These are phyloP conservation scores for Mya arenaria DNA, from an alignment of 1,140 invertebrate species.

Conservation along the genomic window DNA sequence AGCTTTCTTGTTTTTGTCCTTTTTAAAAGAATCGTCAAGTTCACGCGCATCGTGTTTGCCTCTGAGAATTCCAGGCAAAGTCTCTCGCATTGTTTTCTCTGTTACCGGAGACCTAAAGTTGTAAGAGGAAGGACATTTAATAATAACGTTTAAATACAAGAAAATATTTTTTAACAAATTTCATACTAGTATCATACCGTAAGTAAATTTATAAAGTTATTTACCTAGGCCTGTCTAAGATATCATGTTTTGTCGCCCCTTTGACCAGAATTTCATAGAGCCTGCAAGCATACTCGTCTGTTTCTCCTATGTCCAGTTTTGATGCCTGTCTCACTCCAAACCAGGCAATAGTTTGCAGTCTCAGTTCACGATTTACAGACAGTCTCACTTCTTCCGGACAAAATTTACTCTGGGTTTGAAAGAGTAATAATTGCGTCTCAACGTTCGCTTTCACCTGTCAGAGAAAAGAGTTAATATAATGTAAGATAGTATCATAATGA, in stretches of 20 bases:
- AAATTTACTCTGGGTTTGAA: neutral
- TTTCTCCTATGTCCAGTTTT: neutral
- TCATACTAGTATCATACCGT: neutral
- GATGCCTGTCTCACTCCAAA: neutral
- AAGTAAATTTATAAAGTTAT: neutral
- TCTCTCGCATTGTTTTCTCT: neutral
- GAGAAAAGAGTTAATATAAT: neutral
- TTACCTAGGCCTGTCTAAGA: neutral
- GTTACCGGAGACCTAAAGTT: neutral
- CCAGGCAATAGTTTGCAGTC: neutral
- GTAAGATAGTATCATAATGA: neutral
- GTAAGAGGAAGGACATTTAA: too few relatives aligned
- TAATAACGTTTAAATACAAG: too few relatives aligned
- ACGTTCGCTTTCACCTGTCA: neutral
- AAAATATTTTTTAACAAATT: too few relatives aligned
- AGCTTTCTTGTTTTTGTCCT: neutral
- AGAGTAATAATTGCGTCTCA: neutral
- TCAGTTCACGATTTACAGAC: neutral
- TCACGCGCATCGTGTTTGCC: neutral
- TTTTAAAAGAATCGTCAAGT: neutral
- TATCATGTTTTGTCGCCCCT: neutral
- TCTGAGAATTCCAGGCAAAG: neutral
- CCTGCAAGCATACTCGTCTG: neutral
- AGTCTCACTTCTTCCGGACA: neutral
- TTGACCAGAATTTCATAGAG: slow-evolving; percentile 6